Base-by-base conservation (phyloP, 2,113 vertebrate genomes). In the Rousettus leschenaultii region DNA sequence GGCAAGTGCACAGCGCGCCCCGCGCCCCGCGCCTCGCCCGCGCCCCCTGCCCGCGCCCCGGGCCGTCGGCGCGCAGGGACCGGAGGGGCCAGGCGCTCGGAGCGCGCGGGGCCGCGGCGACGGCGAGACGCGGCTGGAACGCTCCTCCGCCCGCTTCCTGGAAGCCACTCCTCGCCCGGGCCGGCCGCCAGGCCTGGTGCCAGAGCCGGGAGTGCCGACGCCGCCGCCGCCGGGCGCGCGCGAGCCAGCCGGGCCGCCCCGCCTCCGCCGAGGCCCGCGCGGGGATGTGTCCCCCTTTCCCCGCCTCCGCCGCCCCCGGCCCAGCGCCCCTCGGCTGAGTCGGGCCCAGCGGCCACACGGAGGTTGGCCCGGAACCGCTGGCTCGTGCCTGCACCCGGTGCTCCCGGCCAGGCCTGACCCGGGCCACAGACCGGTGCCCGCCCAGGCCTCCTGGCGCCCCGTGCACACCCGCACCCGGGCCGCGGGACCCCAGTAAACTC, bases 141-240 rank as follows among this genome's bases (percentile, higher is more conserved):
- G 93, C 94, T 89, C 82, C 92, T 90, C 95, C 94, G 90, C 91
- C 96, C 95, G 96, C 83, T 96, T 95, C 96, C 92, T 91, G 96
- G 95, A 94, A 89, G 92, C 96, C 96, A 85, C 71, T 91, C 92
- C 88, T 94, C 93, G 89, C 63, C 84, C 77, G 94, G 89, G 94
- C 96, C 95, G 86, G 93, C 95, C 89, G 97, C 97, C 96, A 87
- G 97, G 97, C 73, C 79, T 21, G 66, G 78, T 57, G 97, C 97
- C 96, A 93, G 89, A 94, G 96, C 96, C 94, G 61, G 77, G 87
- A 68, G 9, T 90, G 95, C 95, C 95, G 89, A 55, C 95, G 94
- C 89, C 91, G 78, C 84, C 43, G 43, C 90, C 84, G 48, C 51
- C 86, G 68, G 85, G 94, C 95, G 91, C 53, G 82, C 85, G 1